Conservation (phyloP, 2,797 vertebrate genomes). For the Pseudochirops cupreus region DNA sequence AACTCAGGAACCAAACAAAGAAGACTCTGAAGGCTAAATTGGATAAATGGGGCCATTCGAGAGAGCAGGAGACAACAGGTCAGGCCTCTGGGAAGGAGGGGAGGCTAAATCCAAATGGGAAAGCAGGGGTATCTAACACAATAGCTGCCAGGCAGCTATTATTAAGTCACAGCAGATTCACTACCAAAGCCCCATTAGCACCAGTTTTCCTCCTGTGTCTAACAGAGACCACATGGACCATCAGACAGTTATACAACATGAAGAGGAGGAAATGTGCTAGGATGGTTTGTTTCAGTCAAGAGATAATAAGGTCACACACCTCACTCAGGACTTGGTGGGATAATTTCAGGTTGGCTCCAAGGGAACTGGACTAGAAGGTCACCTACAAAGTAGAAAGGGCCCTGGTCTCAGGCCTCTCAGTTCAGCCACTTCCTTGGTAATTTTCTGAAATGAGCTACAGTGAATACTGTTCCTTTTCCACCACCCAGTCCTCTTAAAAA, state of each 20-base stretch:
- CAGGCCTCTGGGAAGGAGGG: not conserved
- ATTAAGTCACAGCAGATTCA: not conserved
- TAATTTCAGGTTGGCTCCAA: not conserved
- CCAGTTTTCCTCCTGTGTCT: not conserved
- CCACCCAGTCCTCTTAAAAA: not conserved
- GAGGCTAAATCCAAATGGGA: not conserved
- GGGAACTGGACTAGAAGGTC: not conserved
- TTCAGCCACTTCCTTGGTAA: not conserved
- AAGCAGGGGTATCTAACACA: not conserved
- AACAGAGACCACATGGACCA: not conserved
- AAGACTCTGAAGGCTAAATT: slow-evolving; percentile 46
- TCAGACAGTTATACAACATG: not conserved
- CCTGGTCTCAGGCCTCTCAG: not conserved
- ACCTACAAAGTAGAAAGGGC: too few species aligned
- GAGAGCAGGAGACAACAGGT: not conserved
- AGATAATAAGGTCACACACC: not conserved
- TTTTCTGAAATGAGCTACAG: not conserved
- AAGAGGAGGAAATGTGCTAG: not conserved
- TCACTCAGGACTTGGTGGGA: not conserved
- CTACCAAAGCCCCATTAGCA: not conserved
- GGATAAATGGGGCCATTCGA: not conserved
- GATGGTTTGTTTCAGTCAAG: not conserved
- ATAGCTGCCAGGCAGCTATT: not conserved
- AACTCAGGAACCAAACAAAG: slow-evolving; percentile 47
- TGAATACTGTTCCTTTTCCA: not conserved